These are phyloP conservation scores for Neopipo cinnamomea DNA, from an alignment of 2,113 vertebrate genomes.

Conservation along the genomic window DNA sequence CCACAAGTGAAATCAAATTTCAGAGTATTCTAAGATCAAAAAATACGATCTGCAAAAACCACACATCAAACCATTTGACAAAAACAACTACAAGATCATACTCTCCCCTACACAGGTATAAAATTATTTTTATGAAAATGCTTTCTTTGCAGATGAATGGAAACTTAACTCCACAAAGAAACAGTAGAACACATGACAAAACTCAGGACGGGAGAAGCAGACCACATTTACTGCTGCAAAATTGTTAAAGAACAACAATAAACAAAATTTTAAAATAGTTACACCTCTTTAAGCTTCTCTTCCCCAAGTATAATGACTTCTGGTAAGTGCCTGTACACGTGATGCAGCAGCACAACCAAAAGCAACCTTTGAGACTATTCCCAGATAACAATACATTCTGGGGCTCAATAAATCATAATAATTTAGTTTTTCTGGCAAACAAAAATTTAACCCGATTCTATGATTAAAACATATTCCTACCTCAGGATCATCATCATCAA, in stretches of 20 bases:
- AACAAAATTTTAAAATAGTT: neutral
- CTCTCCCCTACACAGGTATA: neutral
- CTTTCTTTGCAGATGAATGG: neutral
- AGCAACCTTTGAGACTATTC: neutral
- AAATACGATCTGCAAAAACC: neutral
- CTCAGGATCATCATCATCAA: conserved; percentile 96
- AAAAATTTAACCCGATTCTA: neutral
- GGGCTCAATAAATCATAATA: neutral
- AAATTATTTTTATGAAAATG: neutral
- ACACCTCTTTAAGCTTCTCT: neutral
- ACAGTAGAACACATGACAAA: neutral
- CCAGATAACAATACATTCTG: neutral
- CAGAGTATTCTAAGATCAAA: neutral
- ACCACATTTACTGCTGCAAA: neutral
- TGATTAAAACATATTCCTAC: conserved; percentile 69
- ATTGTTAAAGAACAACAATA: neutral
- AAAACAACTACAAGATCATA: neutral
- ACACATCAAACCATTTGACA: neutral
- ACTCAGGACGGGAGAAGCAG: neutral
- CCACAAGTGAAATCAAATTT: neutral
- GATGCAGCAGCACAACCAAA: neutral
- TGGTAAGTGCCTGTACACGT: neutral
- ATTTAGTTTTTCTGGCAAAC: neutral
- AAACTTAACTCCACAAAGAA: neutral
- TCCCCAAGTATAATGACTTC: neutral